phyloP scores from a whole-genome alignment of 2,888 invertebrate genomes.

The Gibbula magus region DNA sequence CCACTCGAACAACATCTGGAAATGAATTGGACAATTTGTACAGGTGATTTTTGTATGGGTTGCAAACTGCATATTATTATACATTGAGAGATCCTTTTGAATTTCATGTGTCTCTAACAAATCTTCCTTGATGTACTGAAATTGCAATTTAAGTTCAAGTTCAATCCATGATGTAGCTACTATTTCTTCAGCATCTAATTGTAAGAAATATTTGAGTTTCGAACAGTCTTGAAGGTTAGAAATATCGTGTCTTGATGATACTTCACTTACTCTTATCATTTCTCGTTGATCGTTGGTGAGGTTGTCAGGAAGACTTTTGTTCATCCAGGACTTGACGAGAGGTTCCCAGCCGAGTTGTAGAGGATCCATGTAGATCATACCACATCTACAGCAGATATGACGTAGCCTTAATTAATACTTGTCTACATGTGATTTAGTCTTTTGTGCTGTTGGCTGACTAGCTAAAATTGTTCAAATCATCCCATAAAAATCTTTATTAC shows the following conservation, averaged over 20 bases:
- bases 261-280: conserved; percentile 59
- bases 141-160: neutral
- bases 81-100: too few relatives aligned
- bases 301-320: conserved; percentile 63
- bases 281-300: conserved; percentile 67
- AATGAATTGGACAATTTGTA: too few relatives aligned
- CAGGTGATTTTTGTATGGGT: too few relatives aligned
- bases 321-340: conserved; percentile 72
- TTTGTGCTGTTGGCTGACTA: neutral
- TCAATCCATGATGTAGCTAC: neutral
- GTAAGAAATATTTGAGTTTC: too few relatives aligned
- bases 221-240: too few relatives aligned
- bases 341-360: conserved; percentile 72
- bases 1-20: conserved; percentile 74
- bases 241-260: too few relatives aligned
- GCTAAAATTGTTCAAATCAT: neutral
- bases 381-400: conserved; percentile 62
- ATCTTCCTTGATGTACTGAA: neutral
- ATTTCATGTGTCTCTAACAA: neutral
- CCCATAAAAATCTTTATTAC: too few relatives aligned
- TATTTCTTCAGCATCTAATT: too few relatives aligned
- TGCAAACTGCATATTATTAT: too few relatives aligned
- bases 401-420: neutral
- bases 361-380: conserved; percentile 76
- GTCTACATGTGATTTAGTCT: neutral